A percentile compares a stretch with the other conserved stretches of the same genome.
Conservation (phyloP, 2,888 invertebrate species). For the Steromphala cineraria region DNA sequence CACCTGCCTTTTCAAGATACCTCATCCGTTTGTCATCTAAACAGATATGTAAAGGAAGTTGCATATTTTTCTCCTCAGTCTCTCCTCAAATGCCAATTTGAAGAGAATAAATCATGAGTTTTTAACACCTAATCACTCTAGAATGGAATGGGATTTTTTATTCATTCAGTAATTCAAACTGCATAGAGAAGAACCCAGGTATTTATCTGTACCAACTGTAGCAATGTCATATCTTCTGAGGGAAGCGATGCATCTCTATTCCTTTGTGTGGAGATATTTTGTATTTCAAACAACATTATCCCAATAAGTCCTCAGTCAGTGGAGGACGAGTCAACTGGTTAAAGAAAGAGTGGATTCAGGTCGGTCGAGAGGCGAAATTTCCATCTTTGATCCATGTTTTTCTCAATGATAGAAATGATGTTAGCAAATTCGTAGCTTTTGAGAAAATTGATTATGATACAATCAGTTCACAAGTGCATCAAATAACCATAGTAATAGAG, state of each 20-base stretch:
- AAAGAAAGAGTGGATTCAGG: not conserved
- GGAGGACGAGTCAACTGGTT: not conserved
- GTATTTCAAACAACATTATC: not conserved
- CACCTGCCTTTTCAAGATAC: not conserved
- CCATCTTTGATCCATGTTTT: no score
- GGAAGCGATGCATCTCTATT: not conserved
- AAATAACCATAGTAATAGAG: no score
- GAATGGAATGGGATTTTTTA: not conserved
- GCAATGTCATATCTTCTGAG: not conserved
- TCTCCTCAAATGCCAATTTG: not conserved
- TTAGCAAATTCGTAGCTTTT: not conserved
- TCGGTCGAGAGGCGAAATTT: not conserved
- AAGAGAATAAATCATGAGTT: not conserved
- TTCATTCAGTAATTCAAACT: not conserved
- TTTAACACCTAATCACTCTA: not conserved
- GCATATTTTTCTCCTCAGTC: not conserved
- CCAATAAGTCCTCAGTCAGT: not conserved
- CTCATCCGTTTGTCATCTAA: not conserved
- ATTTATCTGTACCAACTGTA: not conserved
- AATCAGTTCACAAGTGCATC: no score
- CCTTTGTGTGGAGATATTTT: slow-evolving; percentile 19
- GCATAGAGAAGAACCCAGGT: not conserved
- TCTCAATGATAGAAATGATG: no score
- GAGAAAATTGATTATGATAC: no score
- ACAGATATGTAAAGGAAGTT: not conserved